phyloP scores from a whole-genome alignment of 2,113 vertebrate genomes.

The Hemichromis elongatus region DNA sequence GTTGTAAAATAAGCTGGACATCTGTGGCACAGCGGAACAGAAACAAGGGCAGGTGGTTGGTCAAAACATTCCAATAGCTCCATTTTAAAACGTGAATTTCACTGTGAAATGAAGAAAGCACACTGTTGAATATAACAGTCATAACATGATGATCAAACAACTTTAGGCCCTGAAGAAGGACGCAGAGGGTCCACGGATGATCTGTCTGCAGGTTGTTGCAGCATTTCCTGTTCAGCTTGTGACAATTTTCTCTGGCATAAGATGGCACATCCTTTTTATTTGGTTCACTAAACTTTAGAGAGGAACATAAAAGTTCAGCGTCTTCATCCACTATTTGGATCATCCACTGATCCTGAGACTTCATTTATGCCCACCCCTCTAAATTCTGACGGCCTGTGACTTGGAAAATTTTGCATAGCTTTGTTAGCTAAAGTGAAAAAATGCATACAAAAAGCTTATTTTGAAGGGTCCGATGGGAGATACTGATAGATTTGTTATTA shows the following conservation, averaged over 20 bases:
- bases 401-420: accelerated
- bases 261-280: not conserved
- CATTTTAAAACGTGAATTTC: not conserved
- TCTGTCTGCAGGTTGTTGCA: not conserved
- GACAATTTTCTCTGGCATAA: accelerated
- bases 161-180: not conserved
- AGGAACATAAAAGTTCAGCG: not conserved
- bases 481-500: not conserved
- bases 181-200: not conserved
- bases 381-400: not conserved
- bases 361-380: not conserved
- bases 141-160: not conserved
- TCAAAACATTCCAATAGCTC: not conserved
- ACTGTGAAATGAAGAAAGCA: not conserved
- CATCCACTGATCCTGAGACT: not conserved
- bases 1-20: not conserved
- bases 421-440: not conserved
- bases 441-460: not conserved
- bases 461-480: not conserved
- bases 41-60: accelerated
- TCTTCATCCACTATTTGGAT: not conserved
- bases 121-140: not conserved
- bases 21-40: not conserved
- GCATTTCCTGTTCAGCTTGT: not conserved
- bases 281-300: not conserved